Percentiles rank a stretch among this genome's conserved stretches.
phyloP scores from a whole-genome alignment of 2,888 invertebrate genomes.

The Macrophya alboannulata region DNA sequence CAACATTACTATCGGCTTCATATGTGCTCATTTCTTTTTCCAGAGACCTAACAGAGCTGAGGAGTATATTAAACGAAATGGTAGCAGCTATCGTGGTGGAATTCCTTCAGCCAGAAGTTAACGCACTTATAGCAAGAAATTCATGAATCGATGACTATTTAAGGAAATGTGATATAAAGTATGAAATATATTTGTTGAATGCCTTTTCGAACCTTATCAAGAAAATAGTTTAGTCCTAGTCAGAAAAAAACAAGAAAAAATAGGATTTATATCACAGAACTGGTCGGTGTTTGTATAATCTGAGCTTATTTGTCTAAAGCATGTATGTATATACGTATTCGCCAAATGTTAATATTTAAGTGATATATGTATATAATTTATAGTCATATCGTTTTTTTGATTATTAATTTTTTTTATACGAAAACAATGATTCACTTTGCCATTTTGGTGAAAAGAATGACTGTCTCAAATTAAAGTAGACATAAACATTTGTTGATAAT shows the following conservation, averaged over 20 bases:
- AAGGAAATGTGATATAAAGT: slow-evolving; percentile 31
- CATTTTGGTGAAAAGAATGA: background rate
- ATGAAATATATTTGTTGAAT: slow-evolving; percentile 20
- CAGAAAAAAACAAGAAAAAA: background rate
- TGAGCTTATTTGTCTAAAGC: background rate
- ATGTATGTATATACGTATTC: slow-evolving; percentile 27
- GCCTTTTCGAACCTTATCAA: slow-evolving; percentile 33
- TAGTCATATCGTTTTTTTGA: slow-evolving; percentile 2
- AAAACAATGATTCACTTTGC: background rate
- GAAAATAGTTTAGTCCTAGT: slow-evolving; percentile 42
- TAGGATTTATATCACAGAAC: background rate
- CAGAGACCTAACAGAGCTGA: slow-evolving; percentile 87
- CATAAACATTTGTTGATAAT: background rate
- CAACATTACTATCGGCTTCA: background rate
- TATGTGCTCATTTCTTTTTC: background rate
- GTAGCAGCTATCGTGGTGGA: slow-evolving; percentile 90
- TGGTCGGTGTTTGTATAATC: background rate
- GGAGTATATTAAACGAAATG: slow-evolving; percentile 86
- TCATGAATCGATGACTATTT: slow-evolving; percentile 63
- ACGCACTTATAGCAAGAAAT: slow-evolving; percentile 82
- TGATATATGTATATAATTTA: background rate
- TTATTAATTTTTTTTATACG: background rate
- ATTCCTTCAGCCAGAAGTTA: slow-evolving; percentile 89
- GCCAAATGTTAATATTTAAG: slow-evolving; percentile 34
- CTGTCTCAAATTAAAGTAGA: background rate